Conservation (phyloP, 2,113 vertebrate species). For the Lucifuga dentata region DNA sequence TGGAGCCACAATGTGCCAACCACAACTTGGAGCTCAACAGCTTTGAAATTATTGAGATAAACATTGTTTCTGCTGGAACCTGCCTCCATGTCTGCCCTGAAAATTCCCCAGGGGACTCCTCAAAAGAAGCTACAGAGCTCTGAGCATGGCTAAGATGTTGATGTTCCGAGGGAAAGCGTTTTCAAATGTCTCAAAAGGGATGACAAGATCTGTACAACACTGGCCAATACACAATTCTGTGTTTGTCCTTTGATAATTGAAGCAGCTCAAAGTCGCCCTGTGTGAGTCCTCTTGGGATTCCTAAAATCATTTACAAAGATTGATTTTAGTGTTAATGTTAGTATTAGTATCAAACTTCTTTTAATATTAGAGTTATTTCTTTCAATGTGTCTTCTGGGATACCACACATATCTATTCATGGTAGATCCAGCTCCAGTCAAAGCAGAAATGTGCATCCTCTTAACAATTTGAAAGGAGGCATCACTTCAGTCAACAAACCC, state of each 20-base stretch:
- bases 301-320: constrained; percentile 1
- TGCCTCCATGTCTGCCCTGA: constrained; percentile 45
- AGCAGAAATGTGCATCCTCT: background rate
- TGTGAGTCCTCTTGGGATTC: constrained; percentile 21
- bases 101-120: constrained; percentile 46
- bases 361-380: no score
- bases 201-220: constrained; percentile 35
- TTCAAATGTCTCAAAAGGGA: constrained; percentile 31
- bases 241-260: constrained; percentile 33
- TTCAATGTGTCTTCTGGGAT: no score
- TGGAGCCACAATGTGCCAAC: constrained; percentile 56
- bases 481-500: constrained; percentile 1
- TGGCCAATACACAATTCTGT: constrained; percentile 2
- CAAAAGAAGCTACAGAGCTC: constrained; percentile 34
- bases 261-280: constrained; percentile 31
- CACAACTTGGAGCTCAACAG: constrained; percentile 57
- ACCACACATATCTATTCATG: background rate
- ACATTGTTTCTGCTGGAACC: constrained; percentile 60
- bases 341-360: background rate
- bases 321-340: constrained; percentile 18
- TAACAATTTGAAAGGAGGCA: background rate
- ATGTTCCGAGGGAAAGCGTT: constrained; percentile 30
- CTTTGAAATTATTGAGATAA: constrained; percentile 60
- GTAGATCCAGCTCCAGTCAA: background rate
- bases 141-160: constrained; percentile 32